A percentile compares a stretch with the other conserved stretches of the same genome.
phyloP scores from a whole-genome alignment of 2,113 vertebrate species.

The Ptilonorhynchus violaceus region DNA sequence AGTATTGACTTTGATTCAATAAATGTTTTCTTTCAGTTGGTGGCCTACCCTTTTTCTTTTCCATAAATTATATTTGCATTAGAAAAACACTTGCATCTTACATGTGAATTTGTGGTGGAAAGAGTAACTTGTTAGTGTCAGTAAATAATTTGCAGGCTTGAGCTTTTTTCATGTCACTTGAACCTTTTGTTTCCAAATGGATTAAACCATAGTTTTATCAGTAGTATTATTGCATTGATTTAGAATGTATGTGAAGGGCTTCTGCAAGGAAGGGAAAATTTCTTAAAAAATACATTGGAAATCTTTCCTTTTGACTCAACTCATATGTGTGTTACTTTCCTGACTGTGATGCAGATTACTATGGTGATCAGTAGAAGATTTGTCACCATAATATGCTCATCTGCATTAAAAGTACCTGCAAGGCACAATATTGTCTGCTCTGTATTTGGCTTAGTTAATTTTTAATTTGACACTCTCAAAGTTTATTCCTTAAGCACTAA shows the following conservation, averaged over 20 bases:
- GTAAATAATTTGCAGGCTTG: neutral
- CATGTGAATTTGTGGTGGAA: neutral
- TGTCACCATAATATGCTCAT: neutral
- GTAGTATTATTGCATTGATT: neutral
- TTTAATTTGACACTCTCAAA: neutral
- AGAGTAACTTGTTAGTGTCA: neutral
- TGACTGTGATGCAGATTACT: neutral
- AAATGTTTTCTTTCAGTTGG: slow-evolving; percentile 79
- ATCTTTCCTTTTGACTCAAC: neutral
- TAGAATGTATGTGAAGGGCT: neutral
- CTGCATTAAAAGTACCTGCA: neutral
- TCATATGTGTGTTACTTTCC: neutral
- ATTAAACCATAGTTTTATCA: neutral
- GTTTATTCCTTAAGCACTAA: neutral
- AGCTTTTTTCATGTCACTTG: neutral
- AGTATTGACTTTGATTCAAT: slow-evolving; percentile 82
- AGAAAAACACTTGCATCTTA: neutral
- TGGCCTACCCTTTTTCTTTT: slow-evolving; percentile 54
- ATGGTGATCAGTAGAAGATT: neutral
- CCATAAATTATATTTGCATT: neutral
- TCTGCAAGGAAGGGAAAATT: neutral
- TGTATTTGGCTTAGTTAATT: neutral
- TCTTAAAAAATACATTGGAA: neutral
- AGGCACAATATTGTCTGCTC: neutral
- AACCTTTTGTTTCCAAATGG: neutral